Base-by-base conservation (phyloP, 2,888 invertebrate genomes). In the Heliconius charithonia region DNA sequence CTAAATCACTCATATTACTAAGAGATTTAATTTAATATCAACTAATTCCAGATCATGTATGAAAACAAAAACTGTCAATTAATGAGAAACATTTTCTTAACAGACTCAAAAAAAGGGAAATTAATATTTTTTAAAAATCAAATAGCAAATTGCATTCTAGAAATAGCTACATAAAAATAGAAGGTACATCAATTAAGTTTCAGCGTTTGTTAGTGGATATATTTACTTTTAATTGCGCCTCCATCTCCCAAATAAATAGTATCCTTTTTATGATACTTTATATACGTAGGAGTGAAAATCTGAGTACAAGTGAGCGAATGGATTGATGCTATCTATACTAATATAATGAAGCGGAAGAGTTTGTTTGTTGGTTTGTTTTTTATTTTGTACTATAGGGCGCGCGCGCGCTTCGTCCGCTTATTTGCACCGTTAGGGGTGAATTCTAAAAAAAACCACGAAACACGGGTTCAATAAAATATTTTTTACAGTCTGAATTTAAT, bases 211-310 rank as follows among this genome's bases (percentile, higher is more conserved):
- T 66, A 71, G 77, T 70, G 73, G 56, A 69, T 75, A 77, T 45
- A 81, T 81, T 79, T 66, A 62, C 77, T 75, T 77, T 7, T 72
- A 75, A 77, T 72, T 69, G 63, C 70, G 56, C 69, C 37, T 74
- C 73, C 76, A 79, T 76, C 65, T n/a, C 29, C 41, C 29, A 70
- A 75, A 66, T 63, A 67, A 76, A 79, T 13, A 77, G 22, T 56
- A 27, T 71, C 56, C 70, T 71, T 51, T 77, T 71, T 77, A 16
- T 77, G 19, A 3, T 65, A 9, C 1, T 56, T 72, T 59, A 12
- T 19, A 12, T 51, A 32, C 25, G 32, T 25, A 25, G 73, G 19
- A n/a, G 25, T 4, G 9, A 71, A 71, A 51, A 29, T 71, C 7
- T 13, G 51, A 71, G 12, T 71, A 22, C 2, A 51, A 19, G 4